Base-by-base conservation (phyloP, 1,140 invertebrate species). In the Steinernema feltiae region DNA sequence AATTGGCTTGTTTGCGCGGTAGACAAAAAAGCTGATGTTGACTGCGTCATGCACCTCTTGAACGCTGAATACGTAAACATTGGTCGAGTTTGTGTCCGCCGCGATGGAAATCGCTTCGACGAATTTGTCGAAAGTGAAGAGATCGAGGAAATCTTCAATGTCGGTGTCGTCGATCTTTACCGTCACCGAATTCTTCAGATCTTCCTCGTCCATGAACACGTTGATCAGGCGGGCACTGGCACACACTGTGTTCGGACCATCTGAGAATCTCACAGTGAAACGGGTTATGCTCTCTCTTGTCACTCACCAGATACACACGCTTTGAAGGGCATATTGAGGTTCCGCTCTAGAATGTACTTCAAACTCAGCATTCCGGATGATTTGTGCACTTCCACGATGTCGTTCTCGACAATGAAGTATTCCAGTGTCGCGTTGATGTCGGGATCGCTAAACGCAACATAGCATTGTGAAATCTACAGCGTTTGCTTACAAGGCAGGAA, bases 151-250 rank as follows among this genome's bases (percentile, higher is more conserved):
- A 0, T 92, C 92, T 82, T 94, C 92, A 48, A 92, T 91, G 0
- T 93, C 95, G 92, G 98, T 95, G 79, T 95, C 93, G 82, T 93
- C 92, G 0, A 99, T 87, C 31, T 94, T 90, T 0, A 99, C 92
- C 0, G 95, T 98, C 7, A 98, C 93, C 0, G 94, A 96, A 87
- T 95, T 96, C 78, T 92, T 91, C 0, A 99, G 88, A 93, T 98
- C 97, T 70, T 95, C 92, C 83, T 95, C 93, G 0, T 94, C 96
- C 27, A 98, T 94, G 0, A 97, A 87, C 0, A 85, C 76, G 46
- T 83, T 80, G 24, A 79, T 72, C 7, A 86, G 29, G 93, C 89
- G 0, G 97, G 94, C 77, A 70, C 77, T 48, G 0, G 88, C 86
- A 35, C 82, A 81, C 0, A 86, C 88, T 72, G 87, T 88, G 81